Evolutionary conservation across 2,113 vertebrate genomes (phyloP).

Genomic region (Takifugu bimaculatus): DNA sequence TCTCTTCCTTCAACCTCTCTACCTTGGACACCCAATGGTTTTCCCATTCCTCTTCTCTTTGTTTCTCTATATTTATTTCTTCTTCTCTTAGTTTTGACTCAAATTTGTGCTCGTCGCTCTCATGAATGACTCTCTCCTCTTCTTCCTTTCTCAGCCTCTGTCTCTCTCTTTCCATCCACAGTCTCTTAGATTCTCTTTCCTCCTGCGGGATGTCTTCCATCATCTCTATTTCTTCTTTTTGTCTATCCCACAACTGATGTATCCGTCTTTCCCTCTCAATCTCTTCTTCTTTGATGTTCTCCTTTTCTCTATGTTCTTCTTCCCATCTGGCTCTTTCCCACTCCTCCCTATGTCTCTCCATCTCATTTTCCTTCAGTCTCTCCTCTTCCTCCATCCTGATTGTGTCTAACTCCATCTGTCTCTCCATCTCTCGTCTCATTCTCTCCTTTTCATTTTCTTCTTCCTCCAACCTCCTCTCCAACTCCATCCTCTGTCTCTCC

Average conservation of each 20-base stretch:
- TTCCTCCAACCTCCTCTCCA: background rate
- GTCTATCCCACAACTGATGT: constrained; percentile 6
- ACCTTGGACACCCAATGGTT: constrained; percentile 9
- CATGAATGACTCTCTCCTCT: background rate
- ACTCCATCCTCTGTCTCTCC: constrained; percentile 5
- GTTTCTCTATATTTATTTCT: background rate
- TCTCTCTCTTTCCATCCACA: constrained; percentile 15
- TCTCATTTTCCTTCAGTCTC: background rate
- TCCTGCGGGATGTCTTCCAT: background rate
- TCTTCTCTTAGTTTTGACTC: background rate
- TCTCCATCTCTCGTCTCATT: background rate
- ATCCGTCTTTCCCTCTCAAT: constrained; percentile 10
- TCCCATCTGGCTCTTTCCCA: background rate
- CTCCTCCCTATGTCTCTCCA: constrained; percentile 9
- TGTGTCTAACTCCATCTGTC: background rate
- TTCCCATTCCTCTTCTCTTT: constrained; percentile 15
- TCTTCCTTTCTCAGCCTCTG: background rate
- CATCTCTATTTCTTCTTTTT: constrained; percentile 14
- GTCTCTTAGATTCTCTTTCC: constrained; percentile 8
- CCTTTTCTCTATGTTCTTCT: background rate
- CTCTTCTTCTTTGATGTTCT: constrained; percentile 6
- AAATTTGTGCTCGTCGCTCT: background rate
- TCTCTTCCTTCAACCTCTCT: background rate
- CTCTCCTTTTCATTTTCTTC: background rate
- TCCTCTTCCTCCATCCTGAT: constrained; percentile 5